phyloP scores from a whole-genome alignment of 2,797 vertebrate species.

The Sebastes cheni region DNA sequence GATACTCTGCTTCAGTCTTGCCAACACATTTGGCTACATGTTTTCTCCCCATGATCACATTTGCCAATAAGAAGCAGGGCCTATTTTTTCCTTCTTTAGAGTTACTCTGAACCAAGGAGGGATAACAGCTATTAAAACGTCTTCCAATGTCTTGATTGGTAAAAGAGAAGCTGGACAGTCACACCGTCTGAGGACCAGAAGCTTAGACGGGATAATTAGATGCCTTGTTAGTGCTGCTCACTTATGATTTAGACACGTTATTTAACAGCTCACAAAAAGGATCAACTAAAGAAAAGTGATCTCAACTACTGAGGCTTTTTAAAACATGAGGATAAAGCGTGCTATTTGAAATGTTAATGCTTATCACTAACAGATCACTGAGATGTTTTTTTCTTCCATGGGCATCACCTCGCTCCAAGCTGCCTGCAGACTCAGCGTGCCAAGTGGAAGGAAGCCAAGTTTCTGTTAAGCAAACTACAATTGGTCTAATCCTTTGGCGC shows the following conservation, averaged over 20 bases:
- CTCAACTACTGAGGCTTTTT: conserved; percentile 2
- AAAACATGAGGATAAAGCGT: too few species aligned
- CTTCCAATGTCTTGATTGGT: conserved; percentile 63
- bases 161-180: conserved; percentile 42
- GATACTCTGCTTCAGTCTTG: conserved; percentile 52
- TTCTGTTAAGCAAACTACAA: conserved; percentile 62
- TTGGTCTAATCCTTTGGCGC: conserved; percentile 56
- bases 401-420: conserved; percentile 45
- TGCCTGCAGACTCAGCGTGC: conserved; percentile 43
- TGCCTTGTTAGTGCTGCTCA: conserved; percentile 31
- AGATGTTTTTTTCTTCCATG: conserved; percentile 30
- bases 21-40: conserved; percentile 76
- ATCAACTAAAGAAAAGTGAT: conserved; percentile 12
- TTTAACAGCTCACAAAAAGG: conserved; percentile 16
- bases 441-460: conserved; percentile 59
- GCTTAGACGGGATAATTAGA: conserved; percentile 55
- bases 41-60: conserved; percentile 69
- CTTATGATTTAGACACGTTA: background rate
- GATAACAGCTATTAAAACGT: conserved; percentile 57
- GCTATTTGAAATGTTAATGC: conserved; percentile 18
- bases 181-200: conserved; percentile 42
- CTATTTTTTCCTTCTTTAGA: conserved; percentile 59
- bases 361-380: conserved; percentile 17
- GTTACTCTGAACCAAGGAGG: conserved; percentile 49
- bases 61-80: conserved; percentile 65